Evolutionary conservation across 2,888 invertebrate species (phyloP), one percentile per base, ranked within the genome.

Genomic region (Scaeva pyrastri): DNA sequence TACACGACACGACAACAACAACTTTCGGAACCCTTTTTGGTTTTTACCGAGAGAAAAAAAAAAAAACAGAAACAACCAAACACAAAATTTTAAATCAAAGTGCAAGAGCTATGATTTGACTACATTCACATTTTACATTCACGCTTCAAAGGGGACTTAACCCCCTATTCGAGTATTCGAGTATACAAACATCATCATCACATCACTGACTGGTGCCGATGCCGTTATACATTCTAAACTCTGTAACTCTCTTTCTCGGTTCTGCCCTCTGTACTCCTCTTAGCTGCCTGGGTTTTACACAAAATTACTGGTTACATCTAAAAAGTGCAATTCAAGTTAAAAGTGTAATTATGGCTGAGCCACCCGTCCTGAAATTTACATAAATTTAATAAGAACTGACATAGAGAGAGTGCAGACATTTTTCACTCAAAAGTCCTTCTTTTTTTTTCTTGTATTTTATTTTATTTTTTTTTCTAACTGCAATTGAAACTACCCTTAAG

Each of bases 311-410:
- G 82, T 82, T 86, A 82, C 82, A 71, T 82, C 77, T 82, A 48
- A 82, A 86, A 86, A 82, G 82, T 86, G 82, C 86, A 86, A 86
- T 86, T 86, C 77, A 78, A 86, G 74, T 86, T 70, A 70, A 86
- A 86, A 86, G 85, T 74, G 71, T 82, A 86, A 86, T 86, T 86
- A 86, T 48, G 68, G 68, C 72, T 58, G 56, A 23, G 66, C 52
- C 48, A 43, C 36, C 26, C 39, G 68, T 66, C 66, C 80, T 79
- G 60, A 50, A 68, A 62, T 78, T 84, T 78, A 70, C 60, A 39
- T 72, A 79, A 84, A 79, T 79, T 75, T 66, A 74, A 78, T 78
- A 77, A 45, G 50, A 73, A 56, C 39, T 21, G 39, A 43, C 58
- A 50, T 23, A 43, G 52, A 68, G 36, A 75, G 39, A 66, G 31